Evolutionary conservation across 2,797 vertebrate species (phyloP).

Genomic region (Phrynocephalus forsythii): DNA sequence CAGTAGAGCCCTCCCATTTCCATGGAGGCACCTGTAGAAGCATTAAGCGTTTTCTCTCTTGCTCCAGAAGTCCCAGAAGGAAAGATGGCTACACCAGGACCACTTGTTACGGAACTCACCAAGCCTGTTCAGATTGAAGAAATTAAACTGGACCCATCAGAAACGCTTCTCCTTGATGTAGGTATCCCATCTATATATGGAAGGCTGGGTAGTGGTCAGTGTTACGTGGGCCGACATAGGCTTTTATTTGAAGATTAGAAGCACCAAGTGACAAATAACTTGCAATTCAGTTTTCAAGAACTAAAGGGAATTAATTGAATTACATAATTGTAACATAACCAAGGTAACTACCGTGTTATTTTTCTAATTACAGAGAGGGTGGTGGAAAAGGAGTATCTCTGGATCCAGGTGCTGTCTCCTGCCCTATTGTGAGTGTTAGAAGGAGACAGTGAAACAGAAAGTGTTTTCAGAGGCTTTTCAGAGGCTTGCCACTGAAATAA

Average conservation of each 20-base stretch:
- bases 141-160: constrained; percentile 52
- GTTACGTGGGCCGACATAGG: background rate
- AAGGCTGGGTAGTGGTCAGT: background rate
- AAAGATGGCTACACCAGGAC: constrained; percentile 46
- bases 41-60: constrained; percentile 7
- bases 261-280: background rate
- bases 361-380: no score
- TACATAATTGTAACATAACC: background rate
- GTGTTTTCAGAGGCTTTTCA: background rate
- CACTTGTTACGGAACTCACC: constrained; percentile 69
- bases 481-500: no score
- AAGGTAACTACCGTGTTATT: background rate
- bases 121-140: constrained; percentile 74
- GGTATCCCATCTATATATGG: constrained; percentile 27
- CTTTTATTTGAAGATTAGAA: background rate
- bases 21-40: background rate
- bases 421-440: background rate
- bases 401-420: background rate
- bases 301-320: background rate
- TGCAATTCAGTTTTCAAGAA: background rate
- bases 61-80: constrained; percentile 37
- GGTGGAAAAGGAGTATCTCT: background rate
- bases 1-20: background rate
- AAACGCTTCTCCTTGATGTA: constrained; percentile 79
- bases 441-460: background rate